Evolutionary conservation across 1,140 invertebrate species (phyloP), one percentile per base, ranked within the genome.

Genomic region (Camponotus vicinus): DNA sequence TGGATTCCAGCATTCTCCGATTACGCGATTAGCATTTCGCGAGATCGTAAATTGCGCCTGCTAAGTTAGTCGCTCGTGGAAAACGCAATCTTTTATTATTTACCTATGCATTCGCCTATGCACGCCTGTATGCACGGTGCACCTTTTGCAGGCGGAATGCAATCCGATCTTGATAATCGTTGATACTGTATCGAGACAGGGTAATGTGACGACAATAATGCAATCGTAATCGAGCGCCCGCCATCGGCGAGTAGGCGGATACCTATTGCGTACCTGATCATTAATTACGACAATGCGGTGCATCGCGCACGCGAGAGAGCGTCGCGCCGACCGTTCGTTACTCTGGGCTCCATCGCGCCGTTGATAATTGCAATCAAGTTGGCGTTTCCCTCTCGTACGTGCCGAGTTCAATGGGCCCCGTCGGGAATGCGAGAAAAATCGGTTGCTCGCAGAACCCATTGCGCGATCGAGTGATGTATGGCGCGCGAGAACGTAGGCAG

Each of bases 91-190:
- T 45, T 40, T 75, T 52, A 69, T 87, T 89, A 69, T 87, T 89
- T 79, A 15, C 85, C 85, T 82, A 89, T 89, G 88, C 79, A 78
- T 73, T 86, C 79, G 27, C 64, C 88, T 87, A 87, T 91, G 84
- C 92, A 89, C 77, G 77, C 83, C 45, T 90, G 92, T 78, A 90
- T 71, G 85, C 69, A 90, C 77, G 92, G 92, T 90, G 78, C 85
- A 87, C 88, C 84, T 80, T 91, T 83, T 77, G 86, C 92, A 93
- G 92, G 92, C 91, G 92, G 69, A 69, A 69, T 27, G 59, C 27
- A 6, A 13, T 32, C 0, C 73, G 42, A 34, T 13, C 4, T 21
- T n/a, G n/a, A 61, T 21, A 40, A 71, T 34, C 8, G 11, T 73
- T 40, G 79, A 82, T 82, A 80, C 8, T 49, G 34, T 18, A 32